Conservation (phyloP, 2,888 invertebrate genomes). For the Steromphala cineraria region DNA sequence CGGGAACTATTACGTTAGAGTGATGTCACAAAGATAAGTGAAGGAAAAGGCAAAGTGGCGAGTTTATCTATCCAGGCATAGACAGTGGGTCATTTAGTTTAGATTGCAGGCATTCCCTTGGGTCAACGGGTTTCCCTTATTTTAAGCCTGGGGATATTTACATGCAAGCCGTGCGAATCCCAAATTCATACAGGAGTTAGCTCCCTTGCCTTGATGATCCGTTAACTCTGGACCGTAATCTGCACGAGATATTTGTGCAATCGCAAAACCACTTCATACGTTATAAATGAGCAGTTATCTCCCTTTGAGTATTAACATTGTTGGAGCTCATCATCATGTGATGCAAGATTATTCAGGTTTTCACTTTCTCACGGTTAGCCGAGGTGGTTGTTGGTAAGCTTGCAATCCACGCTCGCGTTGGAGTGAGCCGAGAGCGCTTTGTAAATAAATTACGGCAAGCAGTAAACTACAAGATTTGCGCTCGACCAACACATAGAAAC, state of each 20-base stretch:
- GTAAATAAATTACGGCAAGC: slow-evolving; percentile 27
- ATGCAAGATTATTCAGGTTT: neutral
- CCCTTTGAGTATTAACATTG: neutral
- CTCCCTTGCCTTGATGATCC: slow-evolving; percentile 6
- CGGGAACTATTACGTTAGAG: no score
- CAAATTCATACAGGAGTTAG: neutral
- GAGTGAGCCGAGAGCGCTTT: slow-evolving; percentile 8
- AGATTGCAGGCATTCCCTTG: neutral
- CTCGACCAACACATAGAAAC: slow-evolving; percentile 3
- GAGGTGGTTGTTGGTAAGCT: slow-evolving; percentile 18
- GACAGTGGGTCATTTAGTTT: slow-evolving; percentile 14
- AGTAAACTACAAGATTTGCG: slow-evolving; percentile 25
- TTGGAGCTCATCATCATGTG: neutral
- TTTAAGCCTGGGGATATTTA: neutral
- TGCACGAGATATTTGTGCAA: neutral
- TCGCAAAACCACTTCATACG: neutral
- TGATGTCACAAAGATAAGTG: no score
- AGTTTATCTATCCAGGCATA: no score
- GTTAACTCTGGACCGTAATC: neutral
- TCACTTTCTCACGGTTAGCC: slow-evolving; percentile 25
- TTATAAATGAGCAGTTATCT: neutral
- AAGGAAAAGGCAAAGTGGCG: no score
- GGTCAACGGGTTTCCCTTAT: neutral
- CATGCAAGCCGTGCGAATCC: neutral
- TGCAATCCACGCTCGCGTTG: slow-evolving; percentile 5